A percentile compares a stretch with the other conserved stretches of the same genome.
Evolutionary conservation across 2,113 vertebrate genomes (phyloP).

Genomic region (Misgurnus anguillicaudatus): DNA sequence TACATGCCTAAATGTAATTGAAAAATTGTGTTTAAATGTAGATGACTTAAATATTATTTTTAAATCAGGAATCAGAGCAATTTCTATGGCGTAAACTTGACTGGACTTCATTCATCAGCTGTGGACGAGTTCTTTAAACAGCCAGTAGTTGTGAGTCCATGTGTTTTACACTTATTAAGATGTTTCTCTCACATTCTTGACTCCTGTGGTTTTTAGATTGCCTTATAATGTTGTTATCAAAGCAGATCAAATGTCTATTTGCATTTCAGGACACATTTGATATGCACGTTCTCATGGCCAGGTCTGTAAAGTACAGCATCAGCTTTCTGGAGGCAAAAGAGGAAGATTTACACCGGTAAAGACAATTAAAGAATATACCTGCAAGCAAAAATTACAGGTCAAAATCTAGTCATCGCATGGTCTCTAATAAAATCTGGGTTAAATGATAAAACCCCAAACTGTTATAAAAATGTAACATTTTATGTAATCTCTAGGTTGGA

Average conservation of each 20-base stretch:
- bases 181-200: neutral
- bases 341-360: constrained; percentile 71
- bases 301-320: constrained; percentile 76
- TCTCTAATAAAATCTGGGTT: no score
- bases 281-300: constrained; percentile 78
- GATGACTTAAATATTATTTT: neutral
- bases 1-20: neutral
- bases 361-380: neutral
- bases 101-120: constrained; percentile 67
- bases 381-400: no score
- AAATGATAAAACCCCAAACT: no score
- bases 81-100: constrained; percentile 78
- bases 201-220: neutral
- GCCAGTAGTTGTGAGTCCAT: constrained; percentile 72
- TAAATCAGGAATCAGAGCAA: constrained; percentile 74
- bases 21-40: neutral
- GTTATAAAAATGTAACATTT: neutral
- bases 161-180: neutral
- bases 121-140: constrained; percentile 78
- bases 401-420: no score
- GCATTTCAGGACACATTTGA: constrained; percentile 78
- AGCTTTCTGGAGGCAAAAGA: constrained; percentile 77
- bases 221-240: neutral
- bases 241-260: neutral
- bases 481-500: constrained; percentile 70